phyloP scores from a whole-genome alignment of 2,888 invertebrate species.

The Scaeva pyrastri region DNA sequence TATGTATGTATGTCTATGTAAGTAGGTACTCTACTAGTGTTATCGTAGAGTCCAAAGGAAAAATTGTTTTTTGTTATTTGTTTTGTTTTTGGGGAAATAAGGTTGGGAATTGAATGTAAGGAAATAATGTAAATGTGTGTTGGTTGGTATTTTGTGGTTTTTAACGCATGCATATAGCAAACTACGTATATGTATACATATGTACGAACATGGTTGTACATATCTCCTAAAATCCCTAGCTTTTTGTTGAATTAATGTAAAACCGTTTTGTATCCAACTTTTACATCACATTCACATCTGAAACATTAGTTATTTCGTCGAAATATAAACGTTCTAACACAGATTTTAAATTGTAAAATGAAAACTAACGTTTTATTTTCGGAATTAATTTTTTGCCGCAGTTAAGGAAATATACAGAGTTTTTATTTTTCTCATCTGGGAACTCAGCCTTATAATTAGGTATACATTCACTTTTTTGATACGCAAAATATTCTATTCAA shows the following conservation, averaged over 20 bases:
- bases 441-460: too few relatives aligned
- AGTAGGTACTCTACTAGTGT: background rate
- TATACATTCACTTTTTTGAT: too few relatives aligned
- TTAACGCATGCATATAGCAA: background rate
- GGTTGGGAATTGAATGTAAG: background rate
- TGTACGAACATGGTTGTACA: background rate
- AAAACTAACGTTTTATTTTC: too few relatives aligned
- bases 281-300: background rate
- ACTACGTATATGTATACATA: background rate
- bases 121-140: background rate
- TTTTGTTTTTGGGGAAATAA: background rate
- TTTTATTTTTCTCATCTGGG: too few relatives aligned
- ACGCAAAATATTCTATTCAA: too few relatives aligned
- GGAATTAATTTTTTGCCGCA: too few relatives aligned
- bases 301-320: background rate
- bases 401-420: too few relatives aligned
- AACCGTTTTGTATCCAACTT: background rate
- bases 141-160: conserved; percentile 5
- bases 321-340: too few relatives aligned
- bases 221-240: background rate
- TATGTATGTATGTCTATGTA: background rate
- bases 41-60: background rate
- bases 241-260: background rate
- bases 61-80: background rate
- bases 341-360: too few relatives aligned